Percentiles rank a stretch among this genome's conserved stretches.
Evolutionary conservation across 2,113 vertebrate genomes (phyloP).

Genomic region (Gasterosteus aculeatus): DNA sequence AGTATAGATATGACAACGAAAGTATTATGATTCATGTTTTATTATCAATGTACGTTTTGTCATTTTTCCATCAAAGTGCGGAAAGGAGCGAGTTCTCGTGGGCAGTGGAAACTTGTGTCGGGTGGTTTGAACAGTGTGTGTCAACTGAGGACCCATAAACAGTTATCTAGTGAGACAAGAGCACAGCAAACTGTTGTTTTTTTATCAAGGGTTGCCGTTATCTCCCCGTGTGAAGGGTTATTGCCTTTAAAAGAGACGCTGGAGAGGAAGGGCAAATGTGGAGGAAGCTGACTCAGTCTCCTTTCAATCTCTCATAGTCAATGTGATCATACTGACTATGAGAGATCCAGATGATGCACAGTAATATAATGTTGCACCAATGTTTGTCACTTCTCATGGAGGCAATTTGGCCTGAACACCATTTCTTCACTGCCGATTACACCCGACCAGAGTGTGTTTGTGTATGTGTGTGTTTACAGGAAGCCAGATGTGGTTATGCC

Average conservation of each 20-base stretch:
- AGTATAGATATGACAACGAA: background rate
- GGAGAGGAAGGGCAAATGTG: slow-evolving; percentile 32
- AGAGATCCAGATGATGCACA: background rate
- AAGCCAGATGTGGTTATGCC: slow-evolving; percentile 84
- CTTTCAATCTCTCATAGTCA: background rate
- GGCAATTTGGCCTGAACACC: background rate
- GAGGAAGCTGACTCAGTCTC: background rate
- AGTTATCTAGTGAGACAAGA: slow-evolving; percentile 35
- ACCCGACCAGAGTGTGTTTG: background rate
- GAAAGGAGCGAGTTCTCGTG: background rate
- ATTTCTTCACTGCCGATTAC: background rate
- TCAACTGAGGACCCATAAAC: slow-evolving; percentile 35
- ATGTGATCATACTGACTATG: background rate
- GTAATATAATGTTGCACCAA: background rate
- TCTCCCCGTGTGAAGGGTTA: slow-evolving; percentile 40
- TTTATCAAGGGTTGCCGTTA: slow-evolving; percentile 47
- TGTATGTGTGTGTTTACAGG: slow-evolving; percentile 74
- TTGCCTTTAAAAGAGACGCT: slow-evolving; percentile 26
- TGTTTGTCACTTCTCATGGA: background rate
- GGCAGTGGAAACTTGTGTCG: slow-evolving; percentile 19
- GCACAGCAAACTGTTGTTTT: slow-evolving; percentile 45
- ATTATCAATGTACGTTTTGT: background rate
- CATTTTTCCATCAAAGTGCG: background rate
- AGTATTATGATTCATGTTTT: background rate
- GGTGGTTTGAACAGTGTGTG: background rate